Evolutionary conservation across 2,888 invertebrate species (phyloP).

Genomic region (Augiades crinisus): DNA sequence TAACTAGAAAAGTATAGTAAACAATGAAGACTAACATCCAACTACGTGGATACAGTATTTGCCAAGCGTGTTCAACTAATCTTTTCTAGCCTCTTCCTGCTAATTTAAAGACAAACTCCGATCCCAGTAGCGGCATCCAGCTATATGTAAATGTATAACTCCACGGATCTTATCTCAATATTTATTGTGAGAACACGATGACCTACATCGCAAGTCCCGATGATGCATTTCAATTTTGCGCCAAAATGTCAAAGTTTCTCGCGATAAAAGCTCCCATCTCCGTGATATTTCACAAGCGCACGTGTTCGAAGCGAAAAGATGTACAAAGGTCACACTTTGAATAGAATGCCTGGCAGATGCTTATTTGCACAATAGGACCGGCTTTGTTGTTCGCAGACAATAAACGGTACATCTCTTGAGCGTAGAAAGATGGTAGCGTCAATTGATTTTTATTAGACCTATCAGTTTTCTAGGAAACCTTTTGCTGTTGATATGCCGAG

Average conservation of each 20-base stretch:
- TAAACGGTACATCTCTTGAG: slow-evolving; percentile 36
- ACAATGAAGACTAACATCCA: too few species aligned
- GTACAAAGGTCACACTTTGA: slow-evolving; percentile 64
- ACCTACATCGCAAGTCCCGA: slow-evolving; percentile 17
- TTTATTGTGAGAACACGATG: slow-evolving; percentile 2
- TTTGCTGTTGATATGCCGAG: too few species aligned
- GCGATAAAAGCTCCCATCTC: slow-evolving; percentile 39
- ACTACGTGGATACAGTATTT: too few species aligned
- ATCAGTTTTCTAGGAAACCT: neutral
- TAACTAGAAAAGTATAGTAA: too few species aligned
- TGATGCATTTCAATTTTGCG: slow-evolving; percentile 20
- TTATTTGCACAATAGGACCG: slow-evolving; percentile 49
- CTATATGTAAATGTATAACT: neutral
- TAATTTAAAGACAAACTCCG: too few species aligned
- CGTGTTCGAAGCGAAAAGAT: slow-evolving; percentile 46
- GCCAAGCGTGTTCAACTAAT: too few species aligned
- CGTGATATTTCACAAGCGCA: slow-evolving; percentile 50
- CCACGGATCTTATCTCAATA: neutral
- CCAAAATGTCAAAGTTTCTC: slow-evolving; percentile 44
- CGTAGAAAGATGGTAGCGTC: slow-evolving; percentile 31
- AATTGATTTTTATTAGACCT: slow-evolving; percentile 31
- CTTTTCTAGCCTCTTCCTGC: too few species aligned
- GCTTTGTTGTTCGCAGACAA: slow-evolving; percentile 41
- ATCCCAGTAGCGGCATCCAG: too few species aligned
- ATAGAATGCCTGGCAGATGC: slow-evolving; percentile 67